Percentiles rank a stretch among this genome's conserved stretches.
phyloP scores from a whole-genome alignment of 2,797 vertebrate species.

The Triplophysa bombifrons region DNA sequence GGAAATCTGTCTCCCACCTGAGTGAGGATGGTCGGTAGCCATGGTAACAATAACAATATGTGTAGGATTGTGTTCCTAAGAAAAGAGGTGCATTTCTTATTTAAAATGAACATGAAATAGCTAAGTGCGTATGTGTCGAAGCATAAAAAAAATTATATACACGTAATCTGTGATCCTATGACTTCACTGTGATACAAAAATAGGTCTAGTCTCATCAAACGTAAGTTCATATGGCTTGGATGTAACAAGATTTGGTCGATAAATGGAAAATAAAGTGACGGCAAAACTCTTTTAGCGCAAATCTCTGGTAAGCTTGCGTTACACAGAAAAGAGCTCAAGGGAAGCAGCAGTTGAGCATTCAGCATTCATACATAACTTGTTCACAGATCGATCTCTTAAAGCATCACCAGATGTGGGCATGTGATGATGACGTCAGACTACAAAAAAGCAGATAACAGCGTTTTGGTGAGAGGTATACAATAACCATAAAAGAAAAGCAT shows the following conservation, averaged over 20 bases:
- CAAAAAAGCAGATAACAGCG: not conserved
- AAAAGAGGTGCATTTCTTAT: constrained; percentile 28
- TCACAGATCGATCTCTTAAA: constrained; percentile 35
- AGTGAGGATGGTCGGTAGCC: constrained; percentile 52
- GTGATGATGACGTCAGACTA: not conserved
- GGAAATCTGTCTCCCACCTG: constrained; percentile 59
- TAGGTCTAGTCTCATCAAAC: constrained; percentile 68
- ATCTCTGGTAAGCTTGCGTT: constrained; percentile 45
- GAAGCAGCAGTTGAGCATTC: constrained; percentile 41
- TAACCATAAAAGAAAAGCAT: constrained; percentile 17
- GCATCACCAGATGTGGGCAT: constrained; percentile 11
- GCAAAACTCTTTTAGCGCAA: constrained; percentile 54
- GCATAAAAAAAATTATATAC: constrained; percentile 41
- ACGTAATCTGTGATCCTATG: constrained; percentile 19
- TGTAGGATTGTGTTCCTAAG: constrained; percentile 53
- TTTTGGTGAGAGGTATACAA: not conserved
- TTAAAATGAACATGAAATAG: constrained; percentile 20
- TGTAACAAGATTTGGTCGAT: constrained; percentile 72
- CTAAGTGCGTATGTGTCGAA: constrained; percentile 38
- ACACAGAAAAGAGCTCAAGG: constrained; percentile 32
- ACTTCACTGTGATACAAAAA: constrained; percentile 72
- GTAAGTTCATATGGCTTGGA: constrained; percentile 79
- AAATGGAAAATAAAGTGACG: constrained; percentile 54
- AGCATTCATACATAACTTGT: constrained; percentile 35
- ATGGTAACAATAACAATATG: constrained; percentile 59